Conservation (phyloP, 2,113 vertebrate genomes). For the Pionites leucogaster region DNA sequence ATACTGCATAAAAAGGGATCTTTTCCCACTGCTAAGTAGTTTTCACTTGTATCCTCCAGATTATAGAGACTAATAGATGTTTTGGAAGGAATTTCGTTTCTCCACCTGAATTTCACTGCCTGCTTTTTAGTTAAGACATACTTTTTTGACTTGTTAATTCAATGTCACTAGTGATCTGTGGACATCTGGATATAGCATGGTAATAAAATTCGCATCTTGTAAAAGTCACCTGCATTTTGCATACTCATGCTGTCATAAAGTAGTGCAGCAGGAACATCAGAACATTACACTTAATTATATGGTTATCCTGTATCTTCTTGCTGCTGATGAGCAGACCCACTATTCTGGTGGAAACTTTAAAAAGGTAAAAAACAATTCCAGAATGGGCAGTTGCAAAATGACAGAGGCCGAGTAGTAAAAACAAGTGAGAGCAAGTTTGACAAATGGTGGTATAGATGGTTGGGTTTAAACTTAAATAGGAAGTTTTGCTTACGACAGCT, state of each 20-base stretch:
- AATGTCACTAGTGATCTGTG: not conserved
- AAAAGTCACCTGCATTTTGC: not conserved
- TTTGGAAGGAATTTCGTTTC: not conserved
- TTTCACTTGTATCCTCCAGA: not conserved
- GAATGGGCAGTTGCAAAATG: not conserved
- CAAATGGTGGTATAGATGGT: not conserved
- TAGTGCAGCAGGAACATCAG: not conserved
- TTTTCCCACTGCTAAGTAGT: not conserved
- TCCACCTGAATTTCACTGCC: not conserved
- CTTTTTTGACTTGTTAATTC: not conserved
- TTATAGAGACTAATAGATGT: not conserved
- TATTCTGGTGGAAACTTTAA: not conserved
- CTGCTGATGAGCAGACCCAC: not conserved
- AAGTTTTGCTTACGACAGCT: not conserved
- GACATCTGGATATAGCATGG: not conserved
- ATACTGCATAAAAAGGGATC: not conserved
- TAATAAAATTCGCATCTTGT: not conserved
- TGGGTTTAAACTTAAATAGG: not conserved
- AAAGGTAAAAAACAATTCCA: not conserved
- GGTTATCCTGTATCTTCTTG: not conserved
- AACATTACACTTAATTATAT: not conserved
- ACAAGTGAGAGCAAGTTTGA: accelerated
- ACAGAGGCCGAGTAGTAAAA: not conserved
- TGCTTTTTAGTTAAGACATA: not conserved
- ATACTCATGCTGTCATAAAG: not conserved